Conservation (phyloP, 1,140 invertebrate genomes). For the Drosophila teissieri region DNA sequence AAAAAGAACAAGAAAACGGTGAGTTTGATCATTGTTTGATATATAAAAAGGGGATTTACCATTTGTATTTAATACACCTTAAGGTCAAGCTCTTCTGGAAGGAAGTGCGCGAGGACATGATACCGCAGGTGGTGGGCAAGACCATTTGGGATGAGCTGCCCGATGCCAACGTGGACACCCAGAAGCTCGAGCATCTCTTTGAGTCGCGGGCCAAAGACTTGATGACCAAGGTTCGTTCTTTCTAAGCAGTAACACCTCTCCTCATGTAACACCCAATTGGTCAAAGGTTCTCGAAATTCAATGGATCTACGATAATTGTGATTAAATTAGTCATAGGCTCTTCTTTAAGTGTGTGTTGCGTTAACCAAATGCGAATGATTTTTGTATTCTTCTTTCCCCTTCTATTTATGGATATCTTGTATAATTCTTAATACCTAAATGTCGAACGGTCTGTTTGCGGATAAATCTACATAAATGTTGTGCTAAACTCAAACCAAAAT, state of each 20-base stretch:
- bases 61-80: neutral
- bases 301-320: slow-evolving; percentile 39
- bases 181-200: slow-evolving; percentile 98
- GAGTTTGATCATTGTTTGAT: slow-evolving; percentile 1
- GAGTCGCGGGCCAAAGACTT: slow-evolving; percentile 98
- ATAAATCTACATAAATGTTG: slow-evolving; percentile 74
- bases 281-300: slow-evolving; percentile 52
- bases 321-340: slow-evolving; percentile 54
- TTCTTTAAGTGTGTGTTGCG: slow-evolving; percentile 48
- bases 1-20: slow-evolving; percentile 98
- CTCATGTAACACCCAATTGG: slow-evolving; percentile 24
- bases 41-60: neutral
- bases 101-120: slow-evolving; percentile 94
- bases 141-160: slow-evolving; percentile 98
- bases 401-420: slow-evolving; percentile 64
- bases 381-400: slow-evolving; percentile 70
- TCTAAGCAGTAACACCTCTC: slow-evolving; percentile 10
- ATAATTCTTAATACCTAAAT: slow-evolving; percentile 64
- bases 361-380: slow-evolving; percentile 71
- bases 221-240: slow-evolving; percentile 92
- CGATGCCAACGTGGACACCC: slow-evolving; percentile 93
- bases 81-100: slow-evolving; percentile 98
- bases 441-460: slow-evolving; percentile 76
- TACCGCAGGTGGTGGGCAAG: slow-evolving; percentile 88
- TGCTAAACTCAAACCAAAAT: slow-evolving; percentile 66